phyloP scores from a whole-genome alignment of 2,888 invertebrate genomes.

The Tipula helvola region DNA sequence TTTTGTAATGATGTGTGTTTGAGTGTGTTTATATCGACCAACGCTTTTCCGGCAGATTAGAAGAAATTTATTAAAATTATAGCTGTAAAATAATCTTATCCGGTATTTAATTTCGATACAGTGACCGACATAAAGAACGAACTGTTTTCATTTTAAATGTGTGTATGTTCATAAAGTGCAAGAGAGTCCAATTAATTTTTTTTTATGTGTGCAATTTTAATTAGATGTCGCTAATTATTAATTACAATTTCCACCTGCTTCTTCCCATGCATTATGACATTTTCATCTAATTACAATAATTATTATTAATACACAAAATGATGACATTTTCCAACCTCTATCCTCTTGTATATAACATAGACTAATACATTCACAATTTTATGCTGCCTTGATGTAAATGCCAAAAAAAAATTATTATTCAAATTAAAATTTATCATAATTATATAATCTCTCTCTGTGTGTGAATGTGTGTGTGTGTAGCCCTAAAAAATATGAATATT shows the following conservation, averaged over 20 bases:
- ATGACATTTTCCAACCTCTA: neutral
- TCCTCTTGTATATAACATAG: neutral
- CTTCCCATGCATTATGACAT: neutral
- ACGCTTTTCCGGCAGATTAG: neutral
- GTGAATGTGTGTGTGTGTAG: neutral
- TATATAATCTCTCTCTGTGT: neutral
- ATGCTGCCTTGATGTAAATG: neutral
- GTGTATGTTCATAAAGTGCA: neutral
- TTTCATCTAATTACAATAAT: neutral
- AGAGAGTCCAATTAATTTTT: neutral
- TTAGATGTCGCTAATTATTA: neutral
- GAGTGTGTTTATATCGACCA: neutral
- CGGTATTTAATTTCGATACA: neutral
- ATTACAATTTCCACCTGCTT: slow-evolving; percentile 4
- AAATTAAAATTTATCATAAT: slow-evolving; percentile 4
- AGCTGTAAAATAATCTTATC: neutral
- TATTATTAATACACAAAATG: neutral
- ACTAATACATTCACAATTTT: neutral
- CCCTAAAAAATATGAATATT: neutral
- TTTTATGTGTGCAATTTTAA: neutral
- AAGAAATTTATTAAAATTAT: neutral
- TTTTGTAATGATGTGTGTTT: neutral
- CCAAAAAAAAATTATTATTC: neutral
- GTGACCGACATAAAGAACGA: neutral
- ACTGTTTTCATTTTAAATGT: neutral